phyloP scores from a whole-genome alignment of 92 coral and sea anemone genomes.

The Heteractis magnifica region DNA sequence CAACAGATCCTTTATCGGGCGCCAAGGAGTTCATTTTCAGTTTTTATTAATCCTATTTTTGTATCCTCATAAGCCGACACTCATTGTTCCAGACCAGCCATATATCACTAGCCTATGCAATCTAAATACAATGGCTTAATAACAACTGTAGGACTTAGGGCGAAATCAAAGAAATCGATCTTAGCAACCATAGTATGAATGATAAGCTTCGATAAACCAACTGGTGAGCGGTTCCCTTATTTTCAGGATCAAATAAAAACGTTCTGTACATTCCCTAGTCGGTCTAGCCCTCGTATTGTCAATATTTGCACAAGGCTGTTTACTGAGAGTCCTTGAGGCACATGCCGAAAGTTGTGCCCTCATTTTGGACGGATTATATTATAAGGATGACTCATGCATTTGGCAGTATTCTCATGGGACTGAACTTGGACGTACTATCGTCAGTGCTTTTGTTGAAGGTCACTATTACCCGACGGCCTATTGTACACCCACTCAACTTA shows the following conservation, averaged over 20 bases:
- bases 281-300: background rate
- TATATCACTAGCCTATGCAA: background rate
- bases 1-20: background rate
- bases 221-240: conserved; percentile 5
- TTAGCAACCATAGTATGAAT: background rate
- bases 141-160: background rate
- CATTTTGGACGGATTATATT: background rate
- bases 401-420: background rate
- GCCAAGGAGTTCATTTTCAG: background rate
- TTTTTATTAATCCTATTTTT: conserved; percentile 17
- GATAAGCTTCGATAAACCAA: conserved; percentile 11
- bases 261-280: conserved; percentile 15
- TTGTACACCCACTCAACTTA: background rate
- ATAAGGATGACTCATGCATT: background rate
- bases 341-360: conserved; percentile 9
- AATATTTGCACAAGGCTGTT: conserved; percentile 11
- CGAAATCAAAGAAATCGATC: background rate
- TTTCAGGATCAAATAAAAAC: background rate
- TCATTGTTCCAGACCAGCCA: conserved; percentile 5
- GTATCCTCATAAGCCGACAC: background rate
- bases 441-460: background rate
- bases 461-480: background rate
- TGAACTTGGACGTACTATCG: background rate
- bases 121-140: background rate
- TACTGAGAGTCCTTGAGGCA: background rate